These are phyloP conservation scores for Rhinopomastus cyanomelas DNA, from an alignment of 2,113 vertebrate species.

Conservation along the genomic window DNA sequence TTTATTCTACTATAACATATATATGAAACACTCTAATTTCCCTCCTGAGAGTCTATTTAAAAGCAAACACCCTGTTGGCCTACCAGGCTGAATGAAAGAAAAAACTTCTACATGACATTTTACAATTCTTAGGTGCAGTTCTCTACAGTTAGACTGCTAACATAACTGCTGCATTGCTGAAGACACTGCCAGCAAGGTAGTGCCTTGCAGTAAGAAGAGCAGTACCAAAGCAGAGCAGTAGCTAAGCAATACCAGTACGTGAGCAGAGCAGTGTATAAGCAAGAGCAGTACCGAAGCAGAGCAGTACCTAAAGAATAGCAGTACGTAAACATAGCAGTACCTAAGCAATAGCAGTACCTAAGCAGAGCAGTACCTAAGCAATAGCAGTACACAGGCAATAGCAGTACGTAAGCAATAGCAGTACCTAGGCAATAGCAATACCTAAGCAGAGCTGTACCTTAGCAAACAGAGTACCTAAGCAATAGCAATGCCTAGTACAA, in stretches of 20 bases:
- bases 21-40: neutral
- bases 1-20: neutral
- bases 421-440: neutral
- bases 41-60: neutral
- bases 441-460: neutral
- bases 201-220: no score
- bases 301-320: neutral
- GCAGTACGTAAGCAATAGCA: no score
- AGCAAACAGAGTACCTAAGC: neutral
- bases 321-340: neutral
- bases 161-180: no score
- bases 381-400: neutral
- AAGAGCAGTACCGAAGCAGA: no score
- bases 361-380: neutral
- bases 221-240: no score
- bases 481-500: neutral
- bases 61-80: neutral
- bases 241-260: no score
- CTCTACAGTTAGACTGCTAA: neutral
- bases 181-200: no score
- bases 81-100: neutral
- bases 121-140: neutral
- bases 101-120: neutral
- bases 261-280: no score
- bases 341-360: neutral